Evolutionary conservation across 2,797 vertebrate species (phyloP).

Genomic region (Prionace glauca): DNA sequence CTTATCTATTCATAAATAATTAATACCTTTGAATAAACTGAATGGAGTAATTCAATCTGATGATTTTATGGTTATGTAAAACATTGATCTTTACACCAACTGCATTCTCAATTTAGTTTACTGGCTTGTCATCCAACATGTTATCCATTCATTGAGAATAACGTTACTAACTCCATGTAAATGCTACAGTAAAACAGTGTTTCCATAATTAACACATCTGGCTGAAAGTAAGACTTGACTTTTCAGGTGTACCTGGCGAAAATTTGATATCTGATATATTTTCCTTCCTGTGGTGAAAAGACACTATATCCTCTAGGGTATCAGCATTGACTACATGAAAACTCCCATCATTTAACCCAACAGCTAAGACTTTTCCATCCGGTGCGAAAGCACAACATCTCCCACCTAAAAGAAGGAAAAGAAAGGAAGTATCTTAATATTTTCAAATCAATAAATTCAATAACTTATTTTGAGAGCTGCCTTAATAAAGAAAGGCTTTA

Average conservation of each 20-base stretch:
- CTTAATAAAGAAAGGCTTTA: background rate
- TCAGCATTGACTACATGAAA: slow-evolving; percentile 94
- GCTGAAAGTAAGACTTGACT: background rate
- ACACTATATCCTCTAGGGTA: slow-evolving; percentile 94
- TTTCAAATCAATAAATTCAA: slow-evolving; percentile 15
- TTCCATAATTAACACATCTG: background rate
- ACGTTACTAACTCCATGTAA: background rate
- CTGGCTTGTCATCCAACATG: background rate
- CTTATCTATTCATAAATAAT: background rate
- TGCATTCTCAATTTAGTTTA: background rate
- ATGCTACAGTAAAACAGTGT: background rate
- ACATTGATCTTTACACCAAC: background rate
- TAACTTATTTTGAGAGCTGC: background rate
- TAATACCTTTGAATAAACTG: background rate
- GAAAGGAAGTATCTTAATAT: background rate
- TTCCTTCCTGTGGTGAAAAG: slow-evolving; percentile 91
- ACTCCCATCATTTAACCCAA: slow-evolving; percentile 89
- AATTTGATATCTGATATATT: slow-evolving; percentile 93
- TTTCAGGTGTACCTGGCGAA: slow-evolving; percentile 70
- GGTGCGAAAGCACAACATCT: slow-evolving; percentile 93
- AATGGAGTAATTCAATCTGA: background rate
- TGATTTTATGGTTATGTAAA: too few species aligned
- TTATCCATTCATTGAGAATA: slow-evolving; percentile 23
- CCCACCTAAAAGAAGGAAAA: slow-evolving; percentile 62
- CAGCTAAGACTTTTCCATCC: slow-evolving; percentile 89